phyloP scores from a whole-genome alignment of 2,113 vertebrate species.

The Pseudopodoces humilis region DNA sequence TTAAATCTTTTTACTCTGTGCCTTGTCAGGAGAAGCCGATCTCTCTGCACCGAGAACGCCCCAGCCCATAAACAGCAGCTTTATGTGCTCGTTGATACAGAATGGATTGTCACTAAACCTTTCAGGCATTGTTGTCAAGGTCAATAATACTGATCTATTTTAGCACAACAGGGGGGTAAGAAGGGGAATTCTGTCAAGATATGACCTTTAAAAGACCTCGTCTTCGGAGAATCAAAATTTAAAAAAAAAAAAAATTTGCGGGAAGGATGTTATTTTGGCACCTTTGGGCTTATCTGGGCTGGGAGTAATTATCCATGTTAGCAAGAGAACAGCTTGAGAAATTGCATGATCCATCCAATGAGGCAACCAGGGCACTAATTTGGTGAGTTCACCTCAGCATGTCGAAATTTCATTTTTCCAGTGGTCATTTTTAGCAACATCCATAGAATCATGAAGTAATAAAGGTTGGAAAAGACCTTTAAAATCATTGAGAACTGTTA shows the following conservation, averaged over 20 bases:
- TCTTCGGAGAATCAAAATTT: constrained; percentile 5
- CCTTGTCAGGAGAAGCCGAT: constrained; percentile 65
- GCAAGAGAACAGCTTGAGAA: not conserved
- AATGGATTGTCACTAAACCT: constrained; percentile 63
- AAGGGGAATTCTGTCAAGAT: constrained; percentile 58
- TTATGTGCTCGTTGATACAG: constrained; percentile 56
- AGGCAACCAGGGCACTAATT: not conserved
- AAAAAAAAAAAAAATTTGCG: not conserved
- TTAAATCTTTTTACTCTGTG: constrained; percentile 67
- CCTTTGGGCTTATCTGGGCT: not conserved
- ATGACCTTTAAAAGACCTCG: constrained; percentile 70
- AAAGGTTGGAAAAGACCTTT: not conserved
- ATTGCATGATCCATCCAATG: not conserved
- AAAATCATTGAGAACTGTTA: not conserved
- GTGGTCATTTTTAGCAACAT: not conserved
- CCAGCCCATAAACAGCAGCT: constrained; percentile 29
- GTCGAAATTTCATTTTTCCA: not conserved
- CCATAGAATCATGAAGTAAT: not conserved
- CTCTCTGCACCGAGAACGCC: not conserved
- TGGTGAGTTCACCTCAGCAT: not conserved
- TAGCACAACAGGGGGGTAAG: constrained; percentile 25
- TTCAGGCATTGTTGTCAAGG: constrained; percentile 66
- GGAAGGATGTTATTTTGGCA: not conserved
- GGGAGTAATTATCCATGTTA: not conserved
- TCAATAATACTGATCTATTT: constrained; percentile 67